Base-by-base conservation (phyloP, 1,140 invertebrate genomes). In the Sarcophaga peregrina region DNA sequence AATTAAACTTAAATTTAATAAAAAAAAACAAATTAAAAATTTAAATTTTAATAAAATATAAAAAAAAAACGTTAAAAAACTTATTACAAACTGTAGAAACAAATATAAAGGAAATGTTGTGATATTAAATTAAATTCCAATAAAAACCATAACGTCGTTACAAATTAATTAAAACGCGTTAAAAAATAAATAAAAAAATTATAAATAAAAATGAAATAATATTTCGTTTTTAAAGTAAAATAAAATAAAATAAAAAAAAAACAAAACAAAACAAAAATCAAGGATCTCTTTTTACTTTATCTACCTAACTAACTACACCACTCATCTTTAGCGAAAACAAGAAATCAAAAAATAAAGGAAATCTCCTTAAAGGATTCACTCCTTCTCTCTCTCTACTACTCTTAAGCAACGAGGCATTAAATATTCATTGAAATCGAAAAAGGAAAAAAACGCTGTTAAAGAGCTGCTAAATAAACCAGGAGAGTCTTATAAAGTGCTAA, bases 11-110 rank as follows among this genome's bases (percentile, higher is more conserved):
- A n/a, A n/a, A n/a, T n/a, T 76, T 76, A 47, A 50, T 17, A 52
- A 50, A 78, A 78, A 78, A 25, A 50, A 47, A 7, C 47, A 17
- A 78, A 52, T n/a, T 48, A 48, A 48, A 68, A 68, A 68, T n/a
- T 68, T 10, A 20, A 25, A 68, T 2, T 68, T 20, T 76, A 47
- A 25, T 78, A 78, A 50, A 50, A 50, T 20, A 15, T n/a, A 76
- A 78, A 0, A 78, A 76, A 78, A 50, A 78, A 78, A 78, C 75
- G 46, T 20, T 20, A 68, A 8, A 68, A 68, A 68, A 68, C 25
- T 62, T 62, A 62, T 3, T 76, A n/a, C n/a, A 78, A 78, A 20
- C 17, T 48, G 45, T 11, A 47, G 8, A 47, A 76, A 48, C 8
- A 50, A 17, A 68, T 11, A 68, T 20, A 62, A 62, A 17, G 50